A percentile compares a stretch with the other conserved stretches of the same genome.
Evolutionary conservation across 2,888 invertebrate genomes (phyloP).

Genomic region (Sarcophaga carnaria): DNA sequence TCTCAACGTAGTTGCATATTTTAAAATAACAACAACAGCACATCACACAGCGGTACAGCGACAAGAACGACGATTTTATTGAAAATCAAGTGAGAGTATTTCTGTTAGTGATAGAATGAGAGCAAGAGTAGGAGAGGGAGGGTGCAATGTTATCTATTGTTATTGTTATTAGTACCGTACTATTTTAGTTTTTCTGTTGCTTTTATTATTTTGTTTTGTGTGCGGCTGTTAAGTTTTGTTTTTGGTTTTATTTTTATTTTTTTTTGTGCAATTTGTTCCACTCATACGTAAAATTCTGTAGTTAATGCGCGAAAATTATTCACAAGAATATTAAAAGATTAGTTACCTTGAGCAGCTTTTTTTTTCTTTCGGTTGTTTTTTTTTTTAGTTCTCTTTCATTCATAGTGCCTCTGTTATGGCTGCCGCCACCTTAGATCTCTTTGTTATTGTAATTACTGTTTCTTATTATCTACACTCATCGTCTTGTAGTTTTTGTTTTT

Average conservation of each 20-base stretch:
- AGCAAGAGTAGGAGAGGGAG: no score
- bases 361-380: constrained; percentile 27
- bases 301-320: constrained; percentile 67
- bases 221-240: constrained; percentile 8
- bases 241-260: constrained; percentile 40
- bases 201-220: background rate
- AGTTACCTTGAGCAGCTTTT: constrained; percentile 62
- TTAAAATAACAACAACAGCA: no score
- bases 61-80: no score
- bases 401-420: background rate
- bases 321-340: constrained; percentile 65
- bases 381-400: background rate
- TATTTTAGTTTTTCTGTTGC: background rate
- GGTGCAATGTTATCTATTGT: no score
- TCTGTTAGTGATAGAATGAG: no score
- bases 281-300: constrained; percentile 68
- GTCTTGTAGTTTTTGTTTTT: constrained; percentile 8
- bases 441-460: constrained; percentile 31
- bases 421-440: background rate
- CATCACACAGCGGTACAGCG: no score
- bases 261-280: constrained; percentile 55
- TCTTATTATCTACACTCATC: background rate
- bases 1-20: no score
- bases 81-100: no score
- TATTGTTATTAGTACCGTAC: no score